Conservation (phyloP, 2,113 vertebrate genomes). For the Nannospalax galili region DNA sequence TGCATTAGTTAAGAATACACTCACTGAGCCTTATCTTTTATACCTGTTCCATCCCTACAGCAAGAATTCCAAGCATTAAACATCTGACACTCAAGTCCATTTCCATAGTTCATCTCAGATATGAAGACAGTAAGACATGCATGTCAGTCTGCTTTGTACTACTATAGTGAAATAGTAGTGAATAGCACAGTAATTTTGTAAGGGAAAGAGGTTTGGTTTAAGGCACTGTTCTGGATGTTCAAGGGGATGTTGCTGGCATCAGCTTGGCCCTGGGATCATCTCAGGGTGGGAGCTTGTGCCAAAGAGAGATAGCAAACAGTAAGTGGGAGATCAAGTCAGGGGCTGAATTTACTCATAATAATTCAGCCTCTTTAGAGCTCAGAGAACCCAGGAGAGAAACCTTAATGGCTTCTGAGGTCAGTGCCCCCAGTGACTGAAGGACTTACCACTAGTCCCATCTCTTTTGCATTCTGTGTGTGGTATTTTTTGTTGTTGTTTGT, state of each 20-base stretch:
- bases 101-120: neutral
- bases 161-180: neutral
- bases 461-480: neutral
- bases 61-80: neutral
- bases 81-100: neutral
- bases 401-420: neutral
- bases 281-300: neutral
- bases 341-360: neutral
- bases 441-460: neutral
- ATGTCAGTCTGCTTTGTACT: neutral
- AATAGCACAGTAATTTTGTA: neutral
- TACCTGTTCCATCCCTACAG: neutral
- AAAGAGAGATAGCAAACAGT: neutral
- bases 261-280: neutral
- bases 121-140: neutral
- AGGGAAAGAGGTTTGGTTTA: neutral
- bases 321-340: rapidly evolving
- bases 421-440: neutral
- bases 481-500: no score
- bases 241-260: neutral
- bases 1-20: neutral
- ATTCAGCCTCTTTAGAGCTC: neutral
- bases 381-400: neutral
- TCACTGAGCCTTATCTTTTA: neutral
- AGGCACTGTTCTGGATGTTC: neutral